These are phyloP conservation scores for Ametastegia equiseti DNA, from an alignment of 2,888 invertebrate genomes.

Conservation along the genomic window DNA sequence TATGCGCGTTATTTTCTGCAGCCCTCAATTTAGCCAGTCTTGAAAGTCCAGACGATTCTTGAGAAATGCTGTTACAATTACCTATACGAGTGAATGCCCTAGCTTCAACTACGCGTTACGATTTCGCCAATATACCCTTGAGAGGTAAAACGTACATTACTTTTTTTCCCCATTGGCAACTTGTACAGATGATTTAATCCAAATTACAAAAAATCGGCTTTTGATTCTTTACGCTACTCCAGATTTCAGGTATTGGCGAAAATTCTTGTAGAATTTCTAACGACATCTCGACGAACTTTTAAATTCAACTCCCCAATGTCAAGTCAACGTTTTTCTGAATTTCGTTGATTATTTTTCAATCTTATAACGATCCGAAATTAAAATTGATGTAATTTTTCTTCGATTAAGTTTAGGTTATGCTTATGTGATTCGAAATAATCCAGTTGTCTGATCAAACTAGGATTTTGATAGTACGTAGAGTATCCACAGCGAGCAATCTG, in stretches of 20 bases:
- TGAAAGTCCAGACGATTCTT: not conserved
- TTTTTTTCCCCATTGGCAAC: not conserved
- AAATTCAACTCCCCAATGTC: too few species aligned
- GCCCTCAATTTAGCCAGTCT: not conserved
- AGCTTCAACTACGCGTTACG: not conserved
- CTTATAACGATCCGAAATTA: not conserved
- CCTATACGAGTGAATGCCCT: not conserved
- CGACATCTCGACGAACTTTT: too few species aligned
- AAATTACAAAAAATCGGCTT: not conserved
- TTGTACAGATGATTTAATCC: not conserved
- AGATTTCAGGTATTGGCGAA: too few species aligned
- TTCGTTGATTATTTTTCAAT: too few species aligned
- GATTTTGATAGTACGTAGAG: too few species aligned
- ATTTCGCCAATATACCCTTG: not conserved
- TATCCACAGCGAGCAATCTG: too few species aligned
- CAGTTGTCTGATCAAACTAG: too few species aligned
- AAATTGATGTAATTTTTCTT: not conserved
- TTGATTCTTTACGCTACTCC: not conserved
- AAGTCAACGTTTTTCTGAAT: too few species aligned
- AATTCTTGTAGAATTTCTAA: too few species aligned
- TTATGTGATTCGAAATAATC: too few species aligned
- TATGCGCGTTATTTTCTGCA: slow-evolving; percentile 10
- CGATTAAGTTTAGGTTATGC: too few species aligned
- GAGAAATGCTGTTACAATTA: slow-evolving; percentile 23
- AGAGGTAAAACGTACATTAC: not conserved